A percentile compares a stretch with the other conserved stretches of the same genome.
Conservation (phyloP, 2,113 vertebrate species). For the Takifugu flavidus region DNA sequence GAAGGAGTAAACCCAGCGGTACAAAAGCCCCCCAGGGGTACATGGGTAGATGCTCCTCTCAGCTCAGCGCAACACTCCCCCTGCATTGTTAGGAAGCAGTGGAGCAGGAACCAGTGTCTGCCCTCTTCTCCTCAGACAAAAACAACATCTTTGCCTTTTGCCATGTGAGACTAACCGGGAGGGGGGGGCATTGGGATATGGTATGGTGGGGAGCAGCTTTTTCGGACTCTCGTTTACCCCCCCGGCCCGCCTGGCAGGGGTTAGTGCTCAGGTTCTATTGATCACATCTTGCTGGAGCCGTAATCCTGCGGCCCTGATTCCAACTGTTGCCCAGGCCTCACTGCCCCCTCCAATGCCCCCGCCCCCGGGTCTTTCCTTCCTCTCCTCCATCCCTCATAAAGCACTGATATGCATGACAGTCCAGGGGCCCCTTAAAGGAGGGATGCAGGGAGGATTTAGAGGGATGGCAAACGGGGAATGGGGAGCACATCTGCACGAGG, state of each 20-base stretch:
- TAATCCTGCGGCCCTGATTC: constrained; percentile 79
- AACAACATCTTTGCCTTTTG: constrained; percentile 47
- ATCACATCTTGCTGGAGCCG: constrained; percentile 80
- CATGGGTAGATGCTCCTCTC: constrained; percentile 64
- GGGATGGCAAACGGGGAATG: constrained; percentile 52
- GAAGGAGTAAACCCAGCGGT: constrained; percentile 37
- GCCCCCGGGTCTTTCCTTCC: constrained; percentile 50
- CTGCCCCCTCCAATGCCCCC: constrained; percentile 74
- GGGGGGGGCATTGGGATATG: constrained; percentile 37
- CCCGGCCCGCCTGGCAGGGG: constrained; percentile 72
- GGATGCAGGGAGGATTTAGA: constrained; percentile 44
- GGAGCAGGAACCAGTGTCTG: constrained; percentile 69
- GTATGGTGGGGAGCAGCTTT: constrained; percentile 46
- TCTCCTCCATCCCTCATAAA: constrained; percentile 58
- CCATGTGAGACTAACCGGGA: constrained; percentile 24
- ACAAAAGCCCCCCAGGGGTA: constrained; percentile 49
- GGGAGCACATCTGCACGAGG: background rate
- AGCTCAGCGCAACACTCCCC: constrained; percentile 69
- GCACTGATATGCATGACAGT: constrained; percentile 77
- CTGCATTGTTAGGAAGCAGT: constrained; percentile 72
- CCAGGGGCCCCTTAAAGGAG: constrained; percentile 45
- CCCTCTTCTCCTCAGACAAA: constrained; percentile 48
- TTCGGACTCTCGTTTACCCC: constrained; percentile 79
- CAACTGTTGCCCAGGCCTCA: constrained; percentile 72
- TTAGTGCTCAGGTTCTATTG: constrained; percentile 81